phyloP scores from a whole-genome alignment of 2,113 vertebrate species.

The Glareola pratincola region DNA sequence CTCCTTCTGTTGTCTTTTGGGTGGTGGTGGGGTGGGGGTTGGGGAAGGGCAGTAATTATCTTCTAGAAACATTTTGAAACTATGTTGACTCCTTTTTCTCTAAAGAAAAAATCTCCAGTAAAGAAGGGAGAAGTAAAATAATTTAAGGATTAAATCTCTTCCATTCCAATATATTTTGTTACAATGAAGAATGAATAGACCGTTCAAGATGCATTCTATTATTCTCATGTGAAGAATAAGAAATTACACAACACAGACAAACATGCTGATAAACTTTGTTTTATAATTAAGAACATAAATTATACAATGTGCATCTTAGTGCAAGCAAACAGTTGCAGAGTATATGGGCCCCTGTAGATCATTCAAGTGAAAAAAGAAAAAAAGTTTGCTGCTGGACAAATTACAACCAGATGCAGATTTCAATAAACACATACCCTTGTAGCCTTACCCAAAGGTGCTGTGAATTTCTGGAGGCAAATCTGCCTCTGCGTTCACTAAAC shows the following conservation, averaged over 20 bases:
- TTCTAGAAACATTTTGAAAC: neutral
- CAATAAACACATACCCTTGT: slow-evolving; percentile 65
- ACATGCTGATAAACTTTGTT: slow-evolving; percentile 54
- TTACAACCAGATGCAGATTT: slow-evolving; percentile 75
- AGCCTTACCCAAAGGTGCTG: slow-evolving; percentile 60
- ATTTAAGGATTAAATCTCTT: neutral
- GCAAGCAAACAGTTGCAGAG: slow-evolving; percentile 51
- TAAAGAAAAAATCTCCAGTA: neutral
- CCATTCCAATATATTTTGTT: neutral
- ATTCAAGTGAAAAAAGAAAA: slow-evolving; percentile 23
- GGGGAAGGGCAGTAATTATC: neutral
- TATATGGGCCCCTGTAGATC: slow-evolving; percentile 64
- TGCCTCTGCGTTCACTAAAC: neutral
- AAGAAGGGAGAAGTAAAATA: neutral
- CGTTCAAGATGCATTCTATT: neutral
- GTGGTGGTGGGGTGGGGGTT: fast-evolving
- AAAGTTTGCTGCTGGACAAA: slow-evolving; percentile 69
- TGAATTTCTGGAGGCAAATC: slow-evolving; percentile 57
- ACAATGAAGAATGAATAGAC: neutral
- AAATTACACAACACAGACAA: slow-evolving; percentile 32
- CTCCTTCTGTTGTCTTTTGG: neutral
- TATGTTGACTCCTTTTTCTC: neutral
- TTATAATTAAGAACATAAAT: slow-evolving; percentile 70
- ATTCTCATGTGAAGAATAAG: slow-evolving; percentile 10
- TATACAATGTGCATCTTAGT: slow-evolving; percentile 16